Percentiles rank a stretch among this genome's conserved stretches.
Evolutionary conservation across 2,113 vertebrate species (phyloP).

Genomic region (Pomatorhinus ruficollis): DNA sequence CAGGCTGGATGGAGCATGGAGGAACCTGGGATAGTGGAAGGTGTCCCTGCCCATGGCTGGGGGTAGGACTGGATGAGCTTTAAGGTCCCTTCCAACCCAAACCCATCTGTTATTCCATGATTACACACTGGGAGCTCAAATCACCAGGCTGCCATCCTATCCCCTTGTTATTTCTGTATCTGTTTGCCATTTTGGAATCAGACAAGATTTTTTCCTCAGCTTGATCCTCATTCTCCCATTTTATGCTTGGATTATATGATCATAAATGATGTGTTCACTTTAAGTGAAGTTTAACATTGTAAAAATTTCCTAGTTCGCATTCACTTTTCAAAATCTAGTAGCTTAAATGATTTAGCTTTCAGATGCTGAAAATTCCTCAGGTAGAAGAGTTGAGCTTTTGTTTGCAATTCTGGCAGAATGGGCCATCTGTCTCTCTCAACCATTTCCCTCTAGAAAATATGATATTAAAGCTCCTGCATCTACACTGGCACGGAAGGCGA

Average conservation of each 20-base stretch:
- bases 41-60: background rate
- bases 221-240: background rate
- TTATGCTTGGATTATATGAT: background rate
- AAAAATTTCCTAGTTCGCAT: background rate
- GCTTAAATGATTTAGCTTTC: background rate
- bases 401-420: background rate
- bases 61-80: rapidly evolving
- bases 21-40: rapidly evolving
- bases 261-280: background rate
- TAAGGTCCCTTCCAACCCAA: background rate
- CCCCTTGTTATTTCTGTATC: background rate
- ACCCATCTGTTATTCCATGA: background rate
- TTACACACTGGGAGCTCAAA: background rate
- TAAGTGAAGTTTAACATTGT: background rate
- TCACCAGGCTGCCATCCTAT: background rate
- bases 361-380: background rate
- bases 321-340: background rate
- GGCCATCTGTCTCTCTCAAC: slow-evolving; percentile 42
- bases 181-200: background rate
- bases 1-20: background rate
- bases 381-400: slow-evolving; percentile 7
- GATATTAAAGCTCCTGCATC: background rate
- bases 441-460: background rate
- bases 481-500: background rate
- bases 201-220: background rate